Percentiles rank a stretch among this genome's conserved stretches.
These are phyloP conservation scores for Falco columbarius DNA, from an alignment of 2,797 vertebrate genomes.

Conservation along the genomic window DNA sequence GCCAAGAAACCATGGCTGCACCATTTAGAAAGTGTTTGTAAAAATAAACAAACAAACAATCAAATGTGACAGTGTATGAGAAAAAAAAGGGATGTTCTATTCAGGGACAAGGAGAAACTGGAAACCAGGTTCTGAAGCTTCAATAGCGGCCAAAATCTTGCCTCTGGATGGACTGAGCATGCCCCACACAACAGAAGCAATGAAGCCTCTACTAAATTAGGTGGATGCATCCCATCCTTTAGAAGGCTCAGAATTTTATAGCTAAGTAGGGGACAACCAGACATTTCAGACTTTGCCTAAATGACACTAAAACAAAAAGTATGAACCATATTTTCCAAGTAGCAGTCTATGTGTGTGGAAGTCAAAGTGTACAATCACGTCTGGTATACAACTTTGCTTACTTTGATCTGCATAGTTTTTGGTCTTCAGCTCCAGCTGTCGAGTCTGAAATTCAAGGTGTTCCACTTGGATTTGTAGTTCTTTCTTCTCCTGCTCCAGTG, in stretches of 20 bases:
- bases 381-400: conserved; percentile 75
- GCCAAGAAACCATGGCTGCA: not conserved
- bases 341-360: not conserved
- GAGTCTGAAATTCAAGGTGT: conserved; percentile 91
- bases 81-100: not conserved
- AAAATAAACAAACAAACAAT: not conserved
- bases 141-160: not conserved
- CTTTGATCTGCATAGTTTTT: conserved; percentile 97
- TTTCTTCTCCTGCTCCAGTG: conserved; percentile 97
- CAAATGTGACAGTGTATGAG: not conserved
- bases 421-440: conserved; percentile 94
- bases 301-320: not conserved
- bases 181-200: not conserved
- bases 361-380: not conserved
- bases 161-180: not conserved
- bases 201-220: not conserved
- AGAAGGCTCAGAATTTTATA: not conserved
- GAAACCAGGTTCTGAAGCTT: not conserved
- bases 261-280: not conserved
- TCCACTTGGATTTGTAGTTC: conserved; percentile 95
- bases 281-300: not conserved
- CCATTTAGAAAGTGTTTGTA: not conserved
- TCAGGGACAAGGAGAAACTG: not conserved
- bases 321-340: not conserved
- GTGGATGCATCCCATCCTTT: not conserved